A percentile compares a stretch with the other conserved stretches of the same genome.
Conservation (phyloP, 2,113 vertebrate genomes). For the Eurypyga helias region DNA sequence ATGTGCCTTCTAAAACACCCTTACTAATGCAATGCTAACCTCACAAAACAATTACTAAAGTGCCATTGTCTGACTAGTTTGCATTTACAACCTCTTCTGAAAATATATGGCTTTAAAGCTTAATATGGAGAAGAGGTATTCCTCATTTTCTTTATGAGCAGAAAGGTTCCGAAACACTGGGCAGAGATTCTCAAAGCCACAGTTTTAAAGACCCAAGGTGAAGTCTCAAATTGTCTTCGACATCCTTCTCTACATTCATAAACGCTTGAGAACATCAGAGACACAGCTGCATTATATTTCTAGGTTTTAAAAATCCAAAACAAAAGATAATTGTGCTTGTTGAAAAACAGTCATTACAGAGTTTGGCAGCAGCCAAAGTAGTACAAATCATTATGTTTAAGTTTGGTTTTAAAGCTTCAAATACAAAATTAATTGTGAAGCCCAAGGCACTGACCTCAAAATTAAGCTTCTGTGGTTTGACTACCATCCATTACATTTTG, state of each 20-base stretch:
- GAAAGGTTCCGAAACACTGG: background rate
- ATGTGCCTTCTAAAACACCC: background rate
- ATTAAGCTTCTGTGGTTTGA: constrained; percentile 57
- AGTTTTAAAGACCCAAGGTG: background rate
- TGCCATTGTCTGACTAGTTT: constrained; percentile 27
- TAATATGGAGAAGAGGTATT: background rate
- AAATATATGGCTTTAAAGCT: background rate
- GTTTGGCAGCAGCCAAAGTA: constrained; percentile 38
- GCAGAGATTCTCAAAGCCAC: background rate
- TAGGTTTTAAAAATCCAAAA: constrained; percentile 20
- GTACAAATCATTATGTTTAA: constrained; percentile 39
- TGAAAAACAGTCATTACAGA: constrained; percentile 61
- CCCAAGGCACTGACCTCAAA: constrained; percentile 46
- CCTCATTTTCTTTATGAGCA: background rate
- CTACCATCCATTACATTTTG: constrained; percentile 41
- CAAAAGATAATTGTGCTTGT: constrained; percentile 62
- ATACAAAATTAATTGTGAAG: constrained; percentile 46
- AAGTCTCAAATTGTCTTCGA: background rate
- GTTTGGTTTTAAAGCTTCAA: constrained; percentile 39
- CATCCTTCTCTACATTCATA: background rate
- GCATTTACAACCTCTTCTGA: constrained; percentile 16
- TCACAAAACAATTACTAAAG: constrained; percentile 24
- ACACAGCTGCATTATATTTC: background rate
- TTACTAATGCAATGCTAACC: background rate
- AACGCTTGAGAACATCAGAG: background rate